Percentiles rank a stretch among this genome's conserved stretches.
Evolutionary conservation across 2,113 vertebrate genomes (phyloP).

Genomic region (Pandion haliaetus): DNA sequence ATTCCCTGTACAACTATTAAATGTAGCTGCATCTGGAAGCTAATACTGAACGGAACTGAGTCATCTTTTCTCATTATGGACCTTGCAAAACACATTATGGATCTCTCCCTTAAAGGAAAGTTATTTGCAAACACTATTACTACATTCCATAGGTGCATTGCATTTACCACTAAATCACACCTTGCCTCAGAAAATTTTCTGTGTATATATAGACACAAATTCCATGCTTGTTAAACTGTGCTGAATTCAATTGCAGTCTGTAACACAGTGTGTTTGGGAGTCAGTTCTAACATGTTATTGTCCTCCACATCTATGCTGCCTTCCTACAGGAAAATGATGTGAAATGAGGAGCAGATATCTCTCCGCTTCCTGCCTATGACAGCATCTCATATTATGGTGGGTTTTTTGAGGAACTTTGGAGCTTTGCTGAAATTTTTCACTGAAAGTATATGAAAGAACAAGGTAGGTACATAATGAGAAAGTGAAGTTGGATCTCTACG

Average conservation of each 20-base stretch:
- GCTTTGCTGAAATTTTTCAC: neutral
- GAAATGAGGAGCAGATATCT: neutral
- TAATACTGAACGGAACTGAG: neutral
- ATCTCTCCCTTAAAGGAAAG: neutral
- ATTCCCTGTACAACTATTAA: neutral
- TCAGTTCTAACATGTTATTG: neutral
- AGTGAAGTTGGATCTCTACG: neutral
- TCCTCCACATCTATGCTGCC: neutral
- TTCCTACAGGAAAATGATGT: neutral
- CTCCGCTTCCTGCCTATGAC: neutral
- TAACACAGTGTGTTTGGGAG: neutral
- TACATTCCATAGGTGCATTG: neutral
- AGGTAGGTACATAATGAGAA: neutral
- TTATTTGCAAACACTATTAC: neutral
- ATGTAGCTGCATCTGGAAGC: neutral
- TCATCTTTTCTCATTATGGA: neutral
- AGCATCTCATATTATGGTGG: accelerated
- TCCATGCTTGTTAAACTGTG: neutral
- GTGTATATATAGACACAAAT: neutral
- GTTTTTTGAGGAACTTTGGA: neutral
- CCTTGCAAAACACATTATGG: neutral
- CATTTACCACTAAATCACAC: neutral
- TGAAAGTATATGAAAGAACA: neutral
- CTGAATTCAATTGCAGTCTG: neutral
- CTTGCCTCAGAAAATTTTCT: neutral